Conservation (phyloP, 2,888 invertebrate species). For the Mesorhabditis belari region DNA sequence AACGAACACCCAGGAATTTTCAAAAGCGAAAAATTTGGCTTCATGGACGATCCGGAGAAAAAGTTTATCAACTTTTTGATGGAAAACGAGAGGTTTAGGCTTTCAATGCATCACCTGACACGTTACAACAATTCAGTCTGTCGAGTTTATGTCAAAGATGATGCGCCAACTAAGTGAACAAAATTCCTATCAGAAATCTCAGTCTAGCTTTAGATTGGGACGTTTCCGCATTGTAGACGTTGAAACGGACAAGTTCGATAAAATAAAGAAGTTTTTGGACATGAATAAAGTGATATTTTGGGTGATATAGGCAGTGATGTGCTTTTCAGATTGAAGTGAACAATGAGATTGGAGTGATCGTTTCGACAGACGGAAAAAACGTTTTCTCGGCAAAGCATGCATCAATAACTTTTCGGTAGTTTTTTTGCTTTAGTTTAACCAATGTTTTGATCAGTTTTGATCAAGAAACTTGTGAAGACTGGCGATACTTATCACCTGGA, state of each 20-base stretch:
- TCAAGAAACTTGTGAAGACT: not conserved
- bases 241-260: not conserved
- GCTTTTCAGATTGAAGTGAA: too few species aligned
- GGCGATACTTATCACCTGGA: not conserved
- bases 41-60: not conserved
- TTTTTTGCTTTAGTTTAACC: too few species aligned
- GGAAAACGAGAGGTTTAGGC: not conserved
- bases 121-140: not conserved
- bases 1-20: not conserved
- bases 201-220: not conserved
- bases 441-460: not conserved
- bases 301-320: too few species aligned
- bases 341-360: too few species aligned
- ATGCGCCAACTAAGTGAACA: not conserved
- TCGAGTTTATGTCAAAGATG: not conserved
- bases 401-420: not conserved
- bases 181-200: not conserved
- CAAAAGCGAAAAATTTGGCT: not conserved
- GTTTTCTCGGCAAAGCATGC: too few species aligned
- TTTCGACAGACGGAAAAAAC: too few species aligned
- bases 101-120: not conserved
- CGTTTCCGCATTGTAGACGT: not conserved
- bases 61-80: not conserved
- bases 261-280: not conserved
- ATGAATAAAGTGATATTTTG: not conserved